These are phyloP conservation scores for Tympanoctomys barrerae DNA, from an alignment of 2,797 vertebrate genomes.

Conservation along the genomic window DNA sequence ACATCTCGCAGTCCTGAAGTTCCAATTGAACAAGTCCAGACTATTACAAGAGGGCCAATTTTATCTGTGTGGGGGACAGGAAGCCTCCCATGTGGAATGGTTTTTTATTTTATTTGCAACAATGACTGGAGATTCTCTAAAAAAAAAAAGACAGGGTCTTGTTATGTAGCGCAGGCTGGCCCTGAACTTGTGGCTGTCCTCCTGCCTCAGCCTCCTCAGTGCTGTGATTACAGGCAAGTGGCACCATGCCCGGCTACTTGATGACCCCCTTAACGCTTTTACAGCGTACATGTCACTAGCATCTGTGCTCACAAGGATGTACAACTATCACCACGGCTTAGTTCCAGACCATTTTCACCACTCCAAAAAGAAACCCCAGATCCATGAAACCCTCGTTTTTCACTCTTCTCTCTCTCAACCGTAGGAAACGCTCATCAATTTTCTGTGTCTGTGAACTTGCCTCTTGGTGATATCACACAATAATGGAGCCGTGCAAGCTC, in stretches of 20 bases:
- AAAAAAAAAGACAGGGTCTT: too few relatives aligned
- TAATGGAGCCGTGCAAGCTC: background rate
- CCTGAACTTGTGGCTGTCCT: too few relatives aligned
- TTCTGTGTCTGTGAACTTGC: background rate
- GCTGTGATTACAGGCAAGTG: too few relatives aligned
- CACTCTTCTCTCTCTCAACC: background rate
- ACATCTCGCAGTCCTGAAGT: background rate
- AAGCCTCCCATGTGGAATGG: background rate
- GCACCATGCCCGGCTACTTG: background rate
- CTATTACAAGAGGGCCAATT: background rate
- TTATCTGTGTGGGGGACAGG: background rate
- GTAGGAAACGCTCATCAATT: background rate
- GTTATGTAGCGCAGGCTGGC: too few relatives aligned
- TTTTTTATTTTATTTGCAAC: slow-evolving; percentile 49
- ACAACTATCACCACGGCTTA: background rate
- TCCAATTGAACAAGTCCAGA: background rate
- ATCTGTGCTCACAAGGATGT: background rate
- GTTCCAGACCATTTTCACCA: background rate
- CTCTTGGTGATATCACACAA: background rate
- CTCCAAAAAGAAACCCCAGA: background rate
- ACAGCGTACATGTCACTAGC: background rate
- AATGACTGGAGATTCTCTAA: background rate
- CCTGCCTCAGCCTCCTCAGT: too few relatives aligned
- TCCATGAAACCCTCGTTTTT: background rate
- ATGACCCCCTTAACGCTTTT: slow-evolving; percentile 31